phyloP scores from a whole-genome alignment of 2,888 invertebrate species.

The Mellilla xanthometata region DNA sequence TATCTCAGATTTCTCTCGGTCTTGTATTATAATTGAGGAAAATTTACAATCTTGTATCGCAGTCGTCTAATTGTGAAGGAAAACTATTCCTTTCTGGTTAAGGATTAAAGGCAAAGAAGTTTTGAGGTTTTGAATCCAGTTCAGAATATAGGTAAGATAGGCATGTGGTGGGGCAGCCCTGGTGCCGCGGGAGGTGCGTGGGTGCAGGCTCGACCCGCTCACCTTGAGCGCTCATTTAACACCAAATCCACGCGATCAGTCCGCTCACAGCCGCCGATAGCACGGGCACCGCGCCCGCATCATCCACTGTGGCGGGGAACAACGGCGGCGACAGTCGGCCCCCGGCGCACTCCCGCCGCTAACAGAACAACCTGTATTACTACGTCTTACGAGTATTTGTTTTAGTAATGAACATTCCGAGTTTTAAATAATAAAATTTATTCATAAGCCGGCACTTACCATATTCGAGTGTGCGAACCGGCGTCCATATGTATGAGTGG shows the following conservation, averaged over 20 bases:
- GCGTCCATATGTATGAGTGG: conserved; percentile 81
- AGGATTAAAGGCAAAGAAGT: no score
- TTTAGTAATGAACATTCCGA: conserved; percentile 82
- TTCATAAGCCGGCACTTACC: conserved; percentile 81
- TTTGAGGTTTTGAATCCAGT: no score
- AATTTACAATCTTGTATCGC: no score
- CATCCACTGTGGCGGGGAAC: background rate
- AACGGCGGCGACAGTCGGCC: background rate
- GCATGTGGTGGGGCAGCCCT: conserved; percentile 40
- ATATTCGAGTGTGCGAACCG: conserved; percentile 77
- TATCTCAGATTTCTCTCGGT: background rate
- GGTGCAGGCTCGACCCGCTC: conserved; percentile 50
- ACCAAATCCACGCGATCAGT: conserved; percentile 53
- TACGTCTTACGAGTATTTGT: conserved; percentile 79
- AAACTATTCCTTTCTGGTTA: no score
- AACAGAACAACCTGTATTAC: conserved; percentile 75
- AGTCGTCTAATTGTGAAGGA: no score
- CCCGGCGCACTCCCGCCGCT: conserved; percentile 10
- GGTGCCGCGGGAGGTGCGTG: conserved; percentile 59
- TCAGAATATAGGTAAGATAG: no score
- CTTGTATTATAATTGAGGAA: no score
- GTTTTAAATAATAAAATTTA: conserved; percentile 82
- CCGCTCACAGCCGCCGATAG: conserved; percentile 25
- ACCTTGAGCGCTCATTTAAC: conserved; percentile 69
- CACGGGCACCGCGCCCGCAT: no score